These are phyloP conservation scores for Dendroctonus valens DNA, from an alignment of 1,140 invertebrate genomes.

Conservation along the genomic window DNA sequence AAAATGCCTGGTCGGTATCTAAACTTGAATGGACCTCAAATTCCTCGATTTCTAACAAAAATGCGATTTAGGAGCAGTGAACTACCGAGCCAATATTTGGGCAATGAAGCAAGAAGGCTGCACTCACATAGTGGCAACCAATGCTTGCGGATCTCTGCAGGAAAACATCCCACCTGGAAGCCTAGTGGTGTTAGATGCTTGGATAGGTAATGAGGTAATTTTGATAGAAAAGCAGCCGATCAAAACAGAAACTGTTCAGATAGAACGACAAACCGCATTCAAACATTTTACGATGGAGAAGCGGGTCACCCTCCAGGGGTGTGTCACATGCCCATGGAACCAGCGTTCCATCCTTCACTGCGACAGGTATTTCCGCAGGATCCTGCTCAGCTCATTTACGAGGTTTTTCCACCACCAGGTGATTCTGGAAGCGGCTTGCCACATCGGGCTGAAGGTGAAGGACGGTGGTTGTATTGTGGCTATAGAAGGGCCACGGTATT, in stretches of 20 bases:
- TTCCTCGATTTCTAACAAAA: not conserved
- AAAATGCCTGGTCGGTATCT: conserved; percentile 63
- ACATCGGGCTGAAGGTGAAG: conserved; percentile 57
- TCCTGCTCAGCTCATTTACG: not conserved
- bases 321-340: conserved; percentile 90
- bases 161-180: conserved; percentile 86
- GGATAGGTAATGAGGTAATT: conserved; percentile 79
- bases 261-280: conserved; percentile 67
- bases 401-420: conserved; percentile 4
- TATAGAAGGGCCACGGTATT: conserved; percentile 95
- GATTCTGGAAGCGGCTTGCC: conserved; percentile 63
- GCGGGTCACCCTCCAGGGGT: conserved; percentile 66
- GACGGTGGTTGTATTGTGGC: conserved; percentile 79
- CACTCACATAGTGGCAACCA: conserved; percentile 88
- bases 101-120: conserved; percentile 85
- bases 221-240: not conserved
- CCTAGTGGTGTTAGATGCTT: conserved; percentile 88
- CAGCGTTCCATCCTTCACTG: conserved; percentile 76
- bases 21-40: not conserved
- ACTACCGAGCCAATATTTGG: conserved; percentile 97
- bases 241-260: not conserved
- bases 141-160: conserved; percentile 88
- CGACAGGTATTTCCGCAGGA: conserved; percentile 54
- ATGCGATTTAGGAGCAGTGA: conserved; percentile 60
- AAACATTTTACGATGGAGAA: conserved; percentile 88